Percentiles rank a stretch among this genome's conserved stretches.
phyloP scores from a whole-genome alignment of 2,113 vertebrate species.

The Bagarius yarrelli region DNA sequence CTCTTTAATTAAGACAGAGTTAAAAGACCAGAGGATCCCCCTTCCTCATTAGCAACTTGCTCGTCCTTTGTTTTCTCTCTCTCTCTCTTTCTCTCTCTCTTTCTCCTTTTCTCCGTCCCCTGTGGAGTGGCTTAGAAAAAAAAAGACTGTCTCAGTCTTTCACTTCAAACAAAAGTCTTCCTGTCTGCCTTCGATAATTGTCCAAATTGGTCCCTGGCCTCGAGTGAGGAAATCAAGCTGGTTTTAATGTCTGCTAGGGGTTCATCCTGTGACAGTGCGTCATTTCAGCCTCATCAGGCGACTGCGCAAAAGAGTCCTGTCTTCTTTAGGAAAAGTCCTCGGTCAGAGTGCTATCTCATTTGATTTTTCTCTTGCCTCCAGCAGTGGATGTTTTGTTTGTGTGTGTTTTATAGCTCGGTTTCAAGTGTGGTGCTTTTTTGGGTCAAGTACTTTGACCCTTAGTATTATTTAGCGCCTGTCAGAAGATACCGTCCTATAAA shows the following conservation, averaged over 20 bases:
- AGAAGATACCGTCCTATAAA: constrained; percentile 30
- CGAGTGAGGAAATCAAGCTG: constrained; percentile 66
- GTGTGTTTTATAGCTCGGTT: too few species aligned
- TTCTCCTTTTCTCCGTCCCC: constrained; percentile 58
- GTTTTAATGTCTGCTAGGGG: constrained; percentile 55
- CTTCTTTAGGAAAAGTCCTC: constrained; percentile 3
- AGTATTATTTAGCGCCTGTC: constrained; percentile 6
- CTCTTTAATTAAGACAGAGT: constrained; percentile 68
- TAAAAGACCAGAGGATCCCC: constrained; percentile 35
- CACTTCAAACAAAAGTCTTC: constrained; percentile 63
- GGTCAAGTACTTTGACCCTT: constrained; percentile 55
- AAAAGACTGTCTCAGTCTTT: constrained; percentile 36
- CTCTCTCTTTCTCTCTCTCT: neutral
- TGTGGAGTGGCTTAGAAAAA: constrained; percentile 64
- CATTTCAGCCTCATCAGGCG: neutral
- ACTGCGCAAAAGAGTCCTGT: constrained; percentile 4
- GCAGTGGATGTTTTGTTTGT: neutral
- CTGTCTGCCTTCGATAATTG: constrained; percentile 66
- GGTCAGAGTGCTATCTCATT: too few species aligned
- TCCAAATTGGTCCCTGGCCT: constrained; percentile 71
- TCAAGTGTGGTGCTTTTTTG: constrained; percentile 25
- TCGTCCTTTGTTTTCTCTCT: constrained; percentile 46
- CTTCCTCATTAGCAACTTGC: constrained; percentile 30
- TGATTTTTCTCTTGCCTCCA: neutral
- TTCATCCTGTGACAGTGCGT: neutral